These are phyloP conservation scores for Galemys pyrenaicus DNA, from an alignment of 2,113 vertebrate species.

Conservation along the genomic window DNA sequence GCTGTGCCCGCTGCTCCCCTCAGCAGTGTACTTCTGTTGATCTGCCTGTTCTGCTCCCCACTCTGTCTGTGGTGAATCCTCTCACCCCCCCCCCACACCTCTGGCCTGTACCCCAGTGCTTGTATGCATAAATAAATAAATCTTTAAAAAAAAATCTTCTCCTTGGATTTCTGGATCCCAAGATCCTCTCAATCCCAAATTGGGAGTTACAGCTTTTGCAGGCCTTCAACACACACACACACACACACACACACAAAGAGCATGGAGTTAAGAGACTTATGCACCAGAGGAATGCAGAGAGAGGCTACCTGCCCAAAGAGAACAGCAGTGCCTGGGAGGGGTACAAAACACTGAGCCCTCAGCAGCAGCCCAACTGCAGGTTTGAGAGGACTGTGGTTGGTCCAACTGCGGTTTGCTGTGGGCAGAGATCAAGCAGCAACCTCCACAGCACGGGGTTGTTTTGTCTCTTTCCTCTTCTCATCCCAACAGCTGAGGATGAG, in stretches of 20 bases:
- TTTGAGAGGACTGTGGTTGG: not conserved
- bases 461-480: slow-evolving; percentile 30
- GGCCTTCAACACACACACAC: not conserved
- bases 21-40: too few relatives aligned
- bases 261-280: not conserved
- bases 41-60: too few relatives aligned
- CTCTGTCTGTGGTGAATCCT: too few relatives aligned
- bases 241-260: not conserved
- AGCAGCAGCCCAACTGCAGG: not conserved
- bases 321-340: not conserved
- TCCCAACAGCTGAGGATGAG: not conserved
- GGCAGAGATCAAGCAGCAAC: not conserved
- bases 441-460: not conserved
- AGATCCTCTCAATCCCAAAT: not conserved
- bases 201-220: not conserved
- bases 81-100: too few relatives aligned
- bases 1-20: too few relatives aligned
- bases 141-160: not conserved
- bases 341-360: not conserved
- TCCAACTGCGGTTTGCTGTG: not conserved
- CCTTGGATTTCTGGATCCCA: slow-evolving; percentile 18
- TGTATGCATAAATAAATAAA: too few relatives aligned
- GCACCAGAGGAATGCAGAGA: not conserved
- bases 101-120: too few relatives aligned
- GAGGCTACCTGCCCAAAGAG: not conserved